A percentile compares a stretch with the other conserved stretches of the same genome.
These are phyloP conservation scores for Oryzaephilus surinamensis DNA, from an alignment of 1,140 invertebrate species.

Conservation along the genomic window DNA sequence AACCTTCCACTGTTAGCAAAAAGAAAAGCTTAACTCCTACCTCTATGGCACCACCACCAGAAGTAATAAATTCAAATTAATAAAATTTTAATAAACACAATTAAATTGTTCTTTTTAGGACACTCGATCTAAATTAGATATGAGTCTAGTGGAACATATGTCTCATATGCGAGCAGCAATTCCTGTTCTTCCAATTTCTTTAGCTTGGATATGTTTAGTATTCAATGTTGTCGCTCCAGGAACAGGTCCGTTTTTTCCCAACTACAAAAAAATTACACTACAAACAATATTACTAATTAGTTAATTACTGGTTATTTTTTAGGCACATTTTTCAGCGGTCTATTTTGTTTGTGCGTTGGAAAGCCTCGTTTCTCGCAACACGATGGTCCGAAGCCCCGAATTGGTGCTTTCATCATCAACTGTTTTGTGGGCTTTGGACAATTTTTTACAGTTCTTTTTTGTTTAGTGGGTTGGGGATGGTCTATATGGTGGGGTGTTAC, in stretches of 20 bases:
- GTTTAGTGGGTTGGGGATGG: slow-evolving; percentile 95
- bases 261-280: neutral
- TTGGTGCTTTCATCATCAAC: slow-evolving; percentile 73
- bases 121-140: slow-evolving; percentile 68
- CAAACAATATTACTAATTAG: too few relatives aligned
- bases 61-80: slow-evolving; percentile 36
- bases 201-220: slow-evolving; percentile 77
- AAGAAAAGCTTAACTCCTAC: slow-evolving; percentile 50
- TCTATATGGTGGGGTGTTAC: slow-evolving; percentile 93
- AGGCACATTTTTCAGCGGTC: slow-evolving; percentile 81
- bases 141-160: slow-evolving; percentile 63
- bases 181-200: slow-evolving; percentile 69
- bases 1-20: slow-evolving; percentile 48
- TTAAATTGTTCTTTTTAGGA: slow-evolving; percentile 42
- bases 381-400: slow-evolving; percentile 55
- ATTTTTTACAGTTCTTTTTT: slow-evolving; percentile 86
- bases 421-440: slow-evolving; percentile 74
- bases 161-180: slow-evolving; percentile 81
- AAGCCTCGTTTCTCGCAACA: slow-evolving; percentile 72
- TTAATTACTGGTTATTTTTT: slow-evolving; percentile 13
- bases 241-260: slow-evolving; percentile 47
- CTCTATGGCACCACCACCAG: slow-evolving; percentile 40
- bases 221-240: slow-evolving; percentile 81
- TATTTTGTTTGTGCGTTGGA: slow-evolving; percentile 79
- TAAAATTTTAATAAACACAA: neutral